Conservation (phyloP, 2,888 invertebrate species). For the Andricus quercusramuli region DNA sequence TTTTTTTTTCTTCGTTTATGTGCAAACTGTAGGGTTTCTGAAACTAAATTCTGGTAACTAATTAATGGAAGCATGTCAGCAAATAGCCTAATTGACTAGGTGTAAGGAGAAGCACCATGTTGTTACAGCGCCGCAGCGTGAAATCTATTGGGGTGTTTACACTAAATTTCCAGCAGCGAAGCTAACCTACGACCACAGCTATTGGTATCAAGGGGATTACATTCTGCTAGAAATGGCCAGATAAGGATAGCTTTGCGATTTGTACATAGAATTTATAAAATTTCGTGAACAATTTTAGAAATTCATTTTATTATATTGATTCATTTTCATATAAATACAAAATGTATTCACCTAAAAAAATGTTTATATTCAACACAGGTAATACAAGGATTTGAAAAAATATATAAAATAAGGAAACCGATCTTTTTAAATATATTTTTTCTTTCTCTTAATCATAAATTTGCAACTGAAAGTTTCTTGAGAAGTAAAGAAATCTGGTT, state of each 20-base stretch:
- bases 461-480: no score
- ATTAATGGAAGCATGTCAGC: conserved; percentile 20
- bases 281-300: no score
- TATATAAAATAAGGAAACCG: background rate
- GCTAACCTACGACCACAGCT: background rate
- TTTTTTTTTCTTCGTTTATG: background rate
- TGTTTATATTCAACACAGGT: no score
- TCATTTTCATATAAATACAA: no score
- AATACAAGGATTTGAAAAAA: background rate
- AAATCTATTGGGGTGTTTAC: conserved; percentile 15
- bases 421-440: no score
- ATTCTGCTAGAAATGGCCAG: conserved; percentile 11
- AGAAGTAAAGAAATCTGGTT: no score
- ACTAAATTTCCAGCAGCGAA: conserved; percentile 5
- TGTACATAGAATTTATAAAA: no score
- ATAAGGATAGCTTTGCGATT: conserved; percentile 16
- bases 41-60: conserved; percentile 6
- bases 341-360: no score
- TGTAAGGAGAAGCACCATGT: conserved; percentile 21
- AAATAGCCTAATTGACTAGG: conserved; percentile 29
- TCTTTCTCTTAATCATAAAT: no score
- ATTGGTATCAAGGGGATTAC: background rate
- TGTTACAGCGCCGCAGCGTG: conserved; percentile 2
- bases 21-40: background rate
- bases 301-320: no score